phyloP scores from a whole-genome alignment of 1,140 invertebrate genomes.

The Danaus plexippus region DNA sequence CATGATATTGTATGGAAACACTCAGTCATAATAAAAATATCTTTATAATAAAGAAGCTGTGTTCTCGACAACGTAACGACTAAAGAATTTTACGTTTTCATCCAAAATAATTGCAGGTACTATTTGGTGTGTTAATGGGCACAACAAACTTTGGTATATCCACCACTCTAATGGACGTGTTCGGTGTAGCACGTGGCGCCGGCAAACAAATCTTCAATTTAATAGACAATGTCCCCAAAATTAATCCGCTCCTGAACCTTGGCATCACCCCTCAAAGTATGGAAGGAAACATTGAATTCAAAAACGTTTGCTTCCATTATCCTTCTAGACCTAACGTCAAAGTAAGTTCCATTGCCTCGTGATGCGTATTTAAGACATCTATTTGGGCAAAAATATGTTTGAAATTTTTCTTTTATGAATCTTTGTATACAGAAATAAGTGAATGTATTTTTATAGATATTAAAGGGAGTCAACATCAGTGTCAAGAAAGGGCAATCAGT shows the following conservation, averaged over 20 bases:
- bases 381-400: too few species aligned
- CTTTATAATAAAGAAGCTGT: too few species aligned
- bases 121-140: constrained; percentile 88
- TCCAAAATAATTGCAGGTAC: constrained; percentile 68
- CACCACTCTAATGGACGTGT: constrained; percentile 85
- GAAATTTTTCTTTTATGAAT: too few species aligned
- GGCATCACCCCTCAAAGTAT: constrained; percentile 76
- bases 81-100: too few species aligned
- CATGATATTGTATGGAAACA: neutral
- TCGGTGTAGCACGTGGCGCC: constrained; percentile 83
- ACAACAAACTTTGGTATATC: constrained; percentile 91
- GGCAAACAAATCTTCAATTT: constrained; percentile 87
- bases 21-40: too few species aligned
- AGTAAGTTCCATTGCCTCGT: constrained; percentile 36
- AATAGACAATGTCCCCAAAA: constrained; percentile 84
- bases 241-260: constrained; percentile 81
- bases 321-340: constrained; percentile 85
- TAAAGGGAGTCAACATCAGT: constrained; percentile 80
- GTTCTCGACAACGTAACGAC: too few species aligned
- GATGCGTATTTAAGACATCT: neutral
- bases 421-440: neutral
- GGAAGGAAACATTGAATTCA: constrained; percentile 83
- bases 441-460: constrained; percentile 67
- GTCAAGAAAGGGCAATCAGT: constrained; percentile 82
- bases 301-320: constrained; percentile 86